Base-by-base conservation (phyloP, 2,113 vertebrate species). In the Calyptommatus sinebrachiatus region DNA sequence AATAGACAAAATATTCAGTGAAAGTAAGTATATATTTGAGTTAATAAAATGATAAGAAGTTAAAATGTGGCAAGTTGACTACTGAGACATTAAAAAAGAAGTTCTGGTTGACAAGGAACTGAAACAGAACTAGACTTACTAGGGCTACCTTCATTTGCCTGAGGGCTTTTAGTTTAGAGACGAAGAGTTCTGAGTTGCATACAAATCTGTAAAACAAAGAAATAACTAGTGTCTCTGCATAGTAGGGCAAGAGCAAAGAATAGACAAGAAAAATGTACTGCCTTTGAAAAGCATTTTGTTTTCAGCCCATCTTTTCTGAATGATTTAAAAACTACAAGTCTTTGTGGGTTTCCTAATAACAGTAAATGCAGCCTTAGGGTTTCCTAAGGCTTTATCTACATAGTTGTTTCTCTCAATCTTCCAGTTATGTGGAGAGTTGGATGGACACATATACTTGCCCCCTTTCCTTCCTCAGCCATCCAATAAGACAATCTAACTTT, bases 21-120 rank as follows among this genome's bases (percentile, higher is more conserved):
- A 89, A 82, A 65, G 90, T 83, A 84, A 86, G 22, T 57, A 84
- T 71, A 86, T 16, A 50, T 28, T 88, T 90, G 62, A 11, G 77
- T 78, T 63, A 86, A 91, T 76, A 88, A 82, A 69, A 79, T 76
- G 73, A 57, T 80, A 74, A 85, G 79, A 71, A 80, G 78, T 75
- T 89, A 57, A 83, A 89, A 65, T 76, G 73, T 75, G 46, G 5
- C 82, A 71, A 22, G 26, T 74, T 73, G 46, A 10, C 22, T 73
- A 18, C 46, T 69, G 83, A n/a, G 73, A 18, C 29, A 20, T 67
- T 68, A 46, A 66, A 81, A 73, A 14, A 2, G 10, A 85, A 88
- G 88, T 48, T 20, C 29, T 60, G 29, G 21, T 26, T 84, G 76
- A 8, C 69, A 61, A 31, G 71, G 21, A 89, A 87, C 62, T 80